Evolutionary conservation across 2,888 invertebrate genomes (phyloP).

Genomic region (Halictus quadricinctus): DNA sequence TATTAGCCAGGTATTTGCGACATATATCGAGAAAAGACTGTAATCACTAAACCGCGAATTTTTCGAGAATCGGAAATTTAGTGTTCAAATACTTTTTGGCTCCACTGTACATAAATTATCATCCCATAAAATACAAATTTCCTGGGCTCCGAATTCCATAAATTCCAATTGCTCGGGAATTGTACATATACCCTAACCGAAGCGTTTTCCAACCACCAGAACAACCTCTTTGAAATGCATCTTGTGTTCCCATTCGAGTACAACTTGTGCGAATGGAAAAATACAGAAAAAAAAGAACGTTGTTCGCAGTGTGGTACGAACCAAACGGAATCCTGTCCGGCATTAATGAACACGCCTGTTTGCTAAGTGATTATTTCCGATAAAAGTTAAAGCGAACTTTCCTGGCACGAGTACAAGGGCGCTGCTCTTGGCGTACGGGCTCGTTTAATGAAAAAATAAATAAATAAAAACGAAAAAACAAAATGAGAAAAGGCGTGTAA

Average conservation of each 20-base stretch:
- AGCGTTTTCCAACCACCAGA: neutral
- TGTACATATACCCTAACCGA: neutral
- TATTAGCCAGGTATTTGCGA: no score
- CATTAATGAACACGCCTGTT: conserved; percentile 45
- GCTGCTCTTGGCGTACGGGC: neutral
- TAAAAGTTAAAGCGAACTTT: conserved; percentile 49
- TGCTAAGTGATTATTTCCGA: conserved; percentile 48
- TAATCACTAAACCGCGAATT: no score
- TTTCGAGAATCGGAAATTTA: no score
- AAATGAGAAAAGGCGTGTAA: neutral
- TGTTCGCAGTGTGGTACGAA: neutral
- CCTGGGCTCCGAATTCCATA: neutral
- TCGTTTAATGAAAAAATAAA: conserved; percentile 44
- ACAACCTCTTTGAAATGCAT: neutral
- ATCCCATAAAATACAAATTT: neutral
- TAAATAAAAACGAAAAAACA: neutral
- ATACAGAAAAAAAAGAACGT: no score
- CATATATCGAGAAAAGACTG: no score
- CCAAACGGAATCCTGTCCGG: conserved; percentile 21
- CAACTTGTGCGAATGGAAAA: neutral
- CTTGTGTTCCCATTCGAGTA: neutral
- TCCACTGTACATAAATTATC: neutral
- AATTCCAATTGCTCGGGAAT: neutral
- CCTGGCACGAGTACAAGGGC: conserved; percentile 13
- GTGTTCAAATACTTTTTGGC: neutral